Conservation (phyloP, 2,888 invertebrate species). For the Drosophila colorata region DNA sequence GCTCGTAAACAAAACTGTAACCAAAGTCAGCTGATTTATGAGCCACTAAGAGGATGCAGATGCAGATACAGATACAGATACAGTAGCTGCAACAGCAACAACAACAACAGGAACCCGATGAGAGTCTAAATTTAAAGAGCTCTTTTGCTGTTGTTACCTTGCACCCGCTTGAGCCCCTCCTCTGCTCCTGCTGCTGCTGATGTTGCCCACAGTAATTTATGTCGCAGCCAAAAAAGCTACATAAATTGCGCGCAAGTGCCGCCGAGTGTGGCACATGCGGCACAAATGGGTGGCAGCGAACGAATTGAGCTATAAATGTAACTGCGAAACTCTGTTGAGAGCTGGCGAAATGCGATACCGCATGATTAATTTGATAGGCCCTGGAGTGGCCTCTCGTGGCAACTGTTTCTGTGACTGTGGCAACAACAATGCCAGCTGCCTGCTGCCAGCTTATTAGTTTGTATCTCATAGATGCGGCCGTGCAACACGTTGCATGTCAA, state of each 20-base stretch:
- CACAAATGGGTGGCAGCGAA: constrained; percentile 38
- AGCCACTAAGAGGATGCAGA: constrained; percentile 40
- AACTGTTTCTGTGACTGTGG: background rate
- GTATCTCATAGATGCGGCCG: constrained; percentile 50
- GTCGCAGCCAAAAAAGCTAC: constrained; percentile 68
- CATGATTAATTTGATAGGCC: constrained; percentile 77
- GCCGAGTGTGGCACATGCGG: constrained; percentile 33
- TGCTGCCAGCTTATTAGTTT: constrained; percentile 64
- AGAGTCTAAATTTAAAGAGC: constrained; percentile 74
- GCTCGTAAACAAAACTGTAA: constrained; percentile 44
- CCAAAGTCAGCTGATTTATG: constrained; percentile 63
- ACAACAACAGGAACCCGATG: constrained; percentile 13
- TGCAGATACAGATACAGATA: constrained; percentile 30
- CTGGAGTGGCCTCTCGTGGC: constrained; percentile 20
- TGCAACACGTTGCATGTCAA: constrained; percentile 81
- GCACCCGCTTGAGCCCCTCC: background rate
- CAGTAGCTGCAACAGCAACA: constrained; percentile 12
- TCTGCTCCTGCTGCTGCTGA: constrained; percentile 17
- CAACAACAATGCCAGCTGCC: constrained; percentile 25
- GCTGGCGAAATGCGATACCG: constrained; percentile 77
- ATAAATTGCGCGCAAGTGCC: constrained; percentile 69
- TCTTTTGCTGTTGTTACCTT: constrained; percentile 16
- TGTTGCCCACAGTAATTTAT: constrained; percentile 64
- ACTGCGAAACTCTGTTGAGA: constrained; percentile 29
- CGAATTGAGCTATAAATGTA: constrained; percentile 77